phyloP scores from a whole-genome alignment of 2,888 invertebrate species.

The Plagodis dolabraria region DNA sequence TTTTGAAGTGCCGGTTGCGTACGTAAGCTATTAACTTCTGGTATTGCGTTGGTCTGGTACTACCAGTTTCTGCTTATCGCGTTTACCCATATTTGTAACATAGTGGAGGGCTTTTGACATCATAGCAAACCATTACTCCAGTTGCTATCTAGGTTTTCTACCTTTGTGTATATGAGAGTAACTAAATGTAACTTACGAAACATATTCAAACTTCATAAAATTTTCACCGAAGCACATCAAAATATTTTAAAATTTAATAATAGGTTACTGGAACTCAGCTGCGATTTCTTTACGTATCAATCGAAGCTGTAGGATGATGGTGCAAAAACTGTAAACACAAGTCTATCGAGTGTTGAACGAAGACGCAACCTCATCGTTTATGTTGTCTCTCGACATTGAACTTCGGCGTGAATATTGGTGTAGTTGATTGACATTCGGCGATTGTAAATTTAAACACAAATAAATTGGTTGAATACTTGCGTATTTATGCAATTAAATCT shows the following conservation, averaged over 20 bases:
- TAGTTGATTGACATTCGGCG: slow-evolving; percentile 43
- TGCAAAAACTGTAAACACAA: slow-evolving; percentile 47
- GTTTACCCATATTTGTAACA: slow-evolving; percentile 53
- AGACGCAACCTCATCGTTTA: slow-evolving; percentile 59
- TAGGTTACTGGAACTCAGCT: slow-evolving; percentile 16
- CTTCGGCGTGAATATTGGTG: slow-evolving; percentile 46
- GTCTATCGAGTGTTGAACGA: slow-evolving; percentile 43
- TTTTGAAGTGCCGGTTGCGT: slow-evolving; percentile 54
- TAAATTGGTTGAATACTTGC: slow-evolving; percentile 14
- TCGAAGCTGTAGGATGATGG: slow-evolving; percentile 52
- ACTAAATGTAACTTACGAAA: too few relatives aligned
- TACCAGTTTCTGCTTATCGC: slow-evolving; percentile 36
- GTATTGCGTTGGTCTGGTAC: slow-evolving; percentile 41
- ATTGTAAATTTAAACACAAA: slow-evolving; percentile 23
- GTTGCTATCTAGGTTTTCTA: not conserved
- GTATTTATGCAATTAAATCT: slow-evolving; percentile 2
- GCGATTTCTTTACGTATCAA: slow-evolving; percentile 22
- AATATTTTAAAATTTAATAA: slow-evolving; percentile 11
- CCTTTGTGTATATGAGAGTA: too few relatives aligned
- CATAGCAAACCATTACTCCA: not conserved
- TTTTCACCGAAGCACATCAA: not conserved
- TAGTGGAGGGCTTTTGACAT: slow-evolving; percentile 39
- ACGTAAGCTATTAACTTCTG: slow-evolving; percentile 41
- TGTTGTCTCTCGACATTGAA: slow-evolving; percentile 64
- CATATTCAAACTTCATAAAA: not conserved